Evolutionary conservation across 1,140 invertebrate species (phyloP).

Genomic region (Eubasilissa regina): DNA sequence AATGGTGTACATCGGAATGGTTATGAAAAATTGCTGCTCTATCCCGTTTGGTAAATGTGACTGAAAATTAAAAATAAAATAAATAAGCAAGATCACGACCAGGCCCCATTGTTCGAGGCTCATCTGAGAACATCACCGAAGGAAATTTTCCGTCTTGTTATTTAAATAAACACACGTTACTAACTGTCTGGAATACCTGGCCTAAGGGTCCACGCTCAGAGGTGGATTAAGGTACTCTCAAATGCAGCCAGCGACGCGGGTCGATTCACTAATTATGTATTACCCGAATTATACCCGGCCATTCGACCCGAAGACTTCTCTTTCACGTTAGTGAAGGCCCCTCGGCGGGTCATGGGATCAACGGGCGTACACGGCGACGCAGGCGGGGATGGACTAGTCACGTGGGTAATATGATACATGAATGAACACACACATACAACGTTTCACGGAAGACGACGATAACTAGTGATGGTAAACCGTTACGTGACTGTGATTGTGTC

Average conservation of each 20-base stretch:
- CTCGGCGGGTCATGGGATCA: not conserved
- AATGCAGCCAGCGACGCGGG: not conserved
- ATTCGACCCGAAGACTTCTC: not conserved
- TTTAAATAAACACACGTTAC: slow-evolving; percentile 36
- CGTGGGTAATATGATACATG: too few species aligned
- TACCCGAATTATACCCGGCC: not conserved
- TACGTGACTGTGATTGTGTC: too few species aligned
- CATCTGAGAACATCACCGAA: not conserved
- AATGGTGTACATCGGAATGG: too few species aligned
- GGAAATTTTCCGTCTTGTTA: slow-evolving; percentile 14
- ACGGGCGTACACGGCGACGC: not conserved
- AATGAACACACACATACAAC: too few species aligned
- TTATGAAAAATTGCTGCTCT: too few species aligned
- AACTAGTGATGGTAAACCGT: too few species aligned
- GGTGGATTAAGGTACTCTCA: not conserved
- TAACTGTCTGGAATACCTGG: not conserved
- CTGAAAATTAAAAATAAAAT: not conserved
- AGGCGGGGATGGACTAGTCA: too few species aligned
- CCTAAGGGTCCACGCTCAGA: not conserved
- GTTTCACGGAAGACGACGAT: too few species aligned
- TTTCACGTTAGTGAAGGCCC: not conserved
- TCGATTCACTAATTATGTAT: not conserved
- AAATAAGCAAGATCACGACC: slow-evolving; percentile 16
- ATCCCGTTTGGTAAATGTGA: too few species aligned
- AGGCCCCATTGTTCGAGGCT: not conserved